A percentile compares a stretch with the other conserved stretches of the same genome.
Conservation (phyloP, 2,113 vertebrate genomes). For the Neopipo cinnamomea region DNA sequence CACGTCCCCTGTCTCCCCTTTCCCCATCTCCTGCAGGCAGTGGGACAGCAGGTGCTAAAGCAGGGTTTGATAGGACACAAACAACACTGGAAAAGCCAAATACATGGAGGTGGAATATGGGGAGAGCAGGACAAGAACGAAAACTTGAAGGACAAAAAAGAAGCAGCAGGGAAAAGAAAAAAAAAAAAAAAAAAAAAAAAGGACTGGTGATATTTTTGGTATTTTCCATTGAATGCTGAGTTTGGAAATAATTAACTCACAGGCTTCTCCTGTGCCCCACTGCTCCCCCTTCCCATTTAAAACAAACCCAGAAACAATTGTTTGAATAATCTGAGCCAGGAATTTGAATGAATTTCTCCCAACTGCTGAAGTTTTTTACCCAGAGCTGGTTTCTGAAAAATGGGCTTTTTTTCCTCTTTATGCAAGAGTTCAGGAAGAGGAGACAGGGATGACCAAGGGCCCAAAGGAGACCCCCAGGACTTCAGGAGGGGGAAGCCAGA, state of each 20-base stretch:
- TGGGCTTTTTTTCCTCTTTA: neutral
- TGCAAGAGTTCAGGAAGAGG: neutral
- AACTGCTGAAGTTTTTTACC: accelerated
- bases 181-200: neutral
- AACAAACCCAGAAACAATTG: neutral
- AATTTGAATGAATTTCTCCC: neutral
- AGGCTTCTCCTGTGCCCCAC: neutral
- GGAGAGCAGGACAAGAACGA: neutral
- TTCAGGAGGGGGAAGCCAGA: neutral
- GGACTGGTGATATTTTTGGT: neutral
- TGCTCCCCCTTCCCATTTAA: neutral
- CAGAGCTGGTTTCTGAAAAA: neutral
- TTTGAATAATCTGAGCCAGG: neutral
- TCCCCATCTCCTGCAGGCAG: neutral
- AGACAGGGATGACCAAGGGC: neutral
- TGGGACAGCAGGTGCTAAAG: neutral
- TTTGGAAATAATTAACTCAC: conserved; percentile 24
- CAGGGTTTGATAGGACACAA: neutral
- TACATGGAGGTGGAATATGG: neutral
- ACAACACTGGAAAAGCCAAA: neutral
- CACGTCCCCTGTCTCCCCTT: accelerated
- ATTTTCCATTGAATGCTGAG: neutral
- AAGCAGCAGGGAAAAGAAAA: neutral
- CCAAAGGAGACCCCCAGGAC: neutral
- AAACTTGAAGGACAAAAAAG: neutral